These are phyloP conservation scores for Rhimphoctona megacephalus DNA, from an alignment of 2,888 invertebrate genomes.

Conservation along the genomic window DNA sequence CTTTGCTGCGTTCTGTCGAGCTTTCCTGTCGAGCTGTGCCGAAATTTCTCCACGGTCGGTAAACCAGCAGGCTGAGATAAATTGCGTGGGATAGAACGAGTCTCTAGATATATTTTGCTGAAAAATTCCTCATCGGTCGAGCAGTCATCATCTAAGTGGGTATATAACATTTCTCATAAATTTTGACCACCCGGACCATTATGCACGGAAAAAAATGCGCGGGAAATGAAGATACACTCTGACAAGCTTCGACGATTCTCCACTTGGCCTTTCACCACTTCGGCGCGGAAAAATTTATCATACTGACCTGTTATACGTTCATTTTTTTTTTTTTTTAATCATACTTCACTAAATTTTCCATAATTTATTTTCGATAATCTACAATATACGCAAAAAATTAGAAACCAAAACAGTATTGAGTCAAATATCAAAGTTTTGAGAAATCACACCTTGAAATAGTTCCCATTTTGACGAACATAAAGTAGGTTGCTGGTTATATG, in stretches of 20 bases:
- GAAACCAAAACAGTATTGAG: too few relatives aligned
- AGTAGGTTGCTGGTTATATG: too few relatives aligned
- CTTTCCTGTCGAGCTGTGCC: slow-evolving; percentile 24
- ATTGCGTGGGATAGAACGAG: slow-evolving; percentile 39
- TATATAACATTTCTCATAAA: slow-evolving; percentile 39
- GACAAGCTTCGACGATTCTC: slow-evolving; percentile 62
- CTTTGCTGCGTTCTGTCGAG: slow-evolving; percentile 7
- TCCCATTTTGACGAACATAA: too few relatives aligned
- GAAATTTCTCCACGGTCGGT: slow-evolving; percentile 65
- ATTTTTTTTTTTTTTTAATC: neutral
- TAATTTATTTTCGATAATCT: too few relatives aligned
- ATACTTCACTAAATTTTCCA: neutral
- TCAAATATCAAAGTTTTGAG: too few relatives aligned
- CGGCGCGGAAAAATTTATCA: slow-evolving; percentile 40
- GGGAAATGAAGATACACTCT: slow-evolving; percentile 44
- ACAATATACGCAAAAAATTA: too few relatives aligned
- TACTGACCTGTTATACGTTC: too few relatives aligned
- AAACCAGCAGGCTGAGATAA: slow-evolving; percentile 60
- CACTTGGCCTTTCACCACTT: slow-evolving; percentile 38
- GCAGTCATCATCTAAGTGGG: slow-evolving; percentile 56
- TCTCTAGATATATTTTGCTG: slow-evolving; percentile 31
- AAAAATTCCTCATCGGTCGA: slow-evolving; percentile 59
- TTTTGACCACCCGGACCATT: slow-evolving; percentile 34
- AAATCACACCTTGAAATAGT: too few relatives aligned
- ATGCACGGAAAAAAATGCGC: slow-evolving; percentile 42